These are phyloP conservation scores for Thumatha senex DNA, from an alignment of 2,888 invertebrate species.

Conservation along the genomic window DNA sequence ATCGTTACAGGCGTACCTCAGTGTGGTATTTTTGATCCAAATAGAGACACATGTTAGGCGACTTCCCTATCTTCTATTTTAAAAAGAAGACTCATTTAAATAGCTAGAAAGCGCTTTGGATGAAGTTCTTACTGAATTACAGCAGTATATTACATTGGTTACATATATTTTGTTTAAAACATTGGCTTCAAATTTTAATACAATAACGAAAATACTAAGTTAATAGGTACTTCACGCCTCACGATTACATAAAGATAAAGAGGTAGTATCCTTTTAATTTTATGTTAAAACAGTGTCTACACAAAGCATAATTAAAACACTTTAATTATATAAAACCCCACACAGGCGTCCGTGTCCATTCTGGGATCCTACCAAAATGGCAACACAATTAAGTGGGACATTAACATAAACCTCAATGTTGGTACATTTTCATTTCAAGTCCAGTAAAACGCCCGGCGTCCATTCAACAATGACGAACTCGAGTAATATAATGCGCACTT, in stretches of 20 bases:
- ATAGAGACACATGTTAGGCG: too few species aligned
- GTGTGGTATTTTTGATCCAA: too few species aligned
- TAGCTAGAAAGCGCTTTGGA: too few species aligned
- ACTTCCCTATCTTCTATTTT: too few species aligned
- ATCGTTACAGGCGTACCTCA: too few species aligned
- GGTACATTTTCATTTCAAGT: slow-evolving; percentile 31
- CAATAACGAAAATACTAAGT: too few species aligned
- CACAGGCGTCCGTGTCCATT: slow-evolving; percentile 1
- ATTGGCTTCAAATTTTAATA: too few species aligned
- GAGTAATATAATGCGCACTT: slow-evolving; percentile 16
- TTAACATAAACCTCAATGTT: slow-evolving; percentile 34
- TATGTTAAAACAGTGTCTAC: background rate
- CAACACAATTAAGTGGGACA: slow-evolving; percentile 28
- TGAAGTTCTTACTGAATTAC: too few species aligned
- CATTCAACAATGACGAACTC: slow-evolving; percentile 25
- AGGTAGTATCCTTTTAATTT: background rate
- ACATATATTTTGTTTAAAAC: too few species aligned
- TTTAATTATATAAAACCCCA: slow-evolving; percentile 7
- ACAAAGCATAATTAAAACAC: background rate
- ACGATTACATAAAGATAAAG: background rate
- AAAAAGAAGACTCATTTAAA: too few species aligned
- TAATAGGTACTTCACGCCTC: background rate
- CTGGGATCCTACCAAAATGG: slow-evolving; percentile 19
- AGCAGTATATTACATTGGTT: too few species aligned
- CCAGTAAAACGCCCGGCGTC: slow-evolving; percentile 26